Evolutionary conservation across 2,888 invertebrate genomes (phyloP).

Genomic region (Brachynemurus nebulosus): DNA sequence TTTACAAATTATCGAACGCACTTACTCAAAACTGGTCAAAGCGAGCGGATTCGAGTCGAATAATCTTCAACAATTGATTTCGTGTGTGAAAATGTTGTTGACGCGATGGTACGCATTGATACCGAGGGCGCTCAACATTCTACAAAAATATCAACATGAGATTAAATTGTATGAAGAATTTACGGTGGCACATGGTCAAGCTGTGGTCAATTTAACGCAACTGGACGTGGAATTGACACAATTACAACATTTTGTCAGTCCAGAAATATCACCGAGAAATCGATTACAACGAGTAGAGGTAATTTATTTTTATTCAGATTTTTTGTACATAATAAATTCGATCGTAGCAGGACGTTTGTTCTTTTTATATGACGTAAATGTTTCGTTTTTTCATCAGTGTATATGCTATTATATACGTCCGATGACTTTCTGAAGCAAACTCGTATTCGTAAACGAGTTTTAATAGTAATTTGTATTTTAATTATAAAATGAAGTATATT

Average conservation of each 20-base stretch:
- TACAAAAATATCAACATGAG: constrained; percentile 42
- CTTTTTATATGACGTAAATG: no score
- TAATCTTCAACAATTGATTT: constrained; percentile 47
- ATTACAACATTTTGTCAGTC: constrained; percentile 43
- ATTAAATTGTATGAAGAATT: constrained; percentile 51
- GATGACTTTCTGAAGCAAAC: no score
- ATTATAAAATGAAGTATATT: no score
- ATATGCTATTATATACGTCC: no score
- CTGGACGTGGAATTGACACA: constrained; percentile 60
- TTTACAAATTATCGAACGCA: constrained; percentile 50
- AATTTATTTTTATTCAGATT: constrained; percentile 23
- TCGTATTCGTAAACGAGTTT: no score
- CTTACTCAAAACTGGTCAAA: constrained; percentile 53
- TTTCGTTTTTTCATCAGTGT: no score
- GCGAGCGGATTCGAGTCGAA: constrained; percentile 54
- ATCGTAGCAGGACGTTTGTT: no score
- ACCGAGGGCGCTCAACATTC: constrained; percentile 42
- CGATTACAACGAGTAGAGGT: constrained; percentile 35
- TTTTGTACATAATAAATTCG: constrained; percentile 9
- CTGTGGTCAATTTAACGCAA: constrained; percentile 54
- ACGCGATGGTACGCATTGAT: constrained; percentile 51
- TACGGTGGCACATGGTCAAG: constrained; percentile 53
- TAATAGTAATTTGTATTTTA: no score
- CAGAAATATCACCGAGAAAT: constrained; percentile 33
- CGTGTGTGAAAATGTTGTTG: constrained; percentile 41